Conservation (phyloP, 1,140 invertebrate genomes). For the Proctacanthus coquilletti region DNA sequence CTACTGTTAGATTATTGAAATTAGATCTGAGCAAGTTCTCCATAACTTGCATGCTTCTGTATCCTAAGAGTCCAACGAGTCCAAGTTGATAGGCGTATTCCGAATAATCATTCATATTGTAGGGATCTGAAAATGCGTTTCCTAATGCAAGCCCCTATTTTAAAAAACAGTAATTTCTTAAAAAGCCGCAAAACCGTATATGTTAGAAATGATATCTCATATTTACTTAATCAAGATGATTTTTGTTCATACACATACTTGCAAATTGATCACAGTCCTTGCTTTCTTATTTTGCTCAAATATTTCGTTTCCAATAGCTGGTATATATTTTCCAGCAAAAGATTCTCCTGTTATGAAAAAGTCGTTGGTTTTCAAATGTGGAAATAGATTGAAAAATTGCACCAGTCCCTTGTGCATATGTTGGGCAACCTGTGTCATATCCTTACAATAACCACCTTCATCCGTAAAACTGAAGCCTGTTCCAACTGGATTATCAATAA, state of each 20-base stretch:
- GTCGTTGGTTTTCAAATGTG: conserved; percentile 43
- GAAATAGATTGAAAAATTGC: conserved; percentile 58
- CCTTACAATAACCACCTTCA: conserved; percentile 39
- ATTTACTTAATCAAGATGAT: too few species aligned
- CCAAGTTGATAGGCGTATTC: conserved; percentile 48
- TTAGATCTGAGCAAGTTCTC: conserved; percentile 1
- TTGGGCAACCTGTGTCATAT: conserved; percentile 43
- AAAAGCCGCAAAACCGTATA: background rate
- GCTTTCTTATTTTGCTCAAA: conserved; percentile 41
- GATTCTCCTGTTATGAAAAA: conserved; percentile 72
- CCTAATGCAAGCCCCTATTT: conserved; percentile 42
- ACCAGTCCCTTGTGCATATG: conserved; percentile 42
- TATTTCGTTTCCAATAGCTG: conserved; percentile 55
- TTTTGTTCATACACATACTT: too few species aligned
- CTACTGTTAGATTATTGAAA: background rate
- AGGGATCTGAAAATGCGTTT: conserved; percentile 48
- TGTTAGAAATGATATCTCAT: too few species aligned
- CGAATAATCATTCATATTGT: conserved; percentile 45
- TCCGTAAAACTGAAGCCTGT: conserved; percentile 59
- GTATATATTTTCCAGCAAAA: conserved; percentile 72
- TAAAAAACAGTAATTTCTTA: conserved; percentile 13
- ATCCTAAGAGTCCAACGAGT: conserved; percentile 36
- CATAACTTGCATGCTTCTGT: conserved; percentile 20
- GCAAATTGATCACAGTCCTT: background rate
- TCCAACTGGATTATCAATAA: conserved; percentile 73